Base-by-base conservation (phyloP, 2,113 vertebrate genomes). In the Leptocoma aspasia region DNA sequence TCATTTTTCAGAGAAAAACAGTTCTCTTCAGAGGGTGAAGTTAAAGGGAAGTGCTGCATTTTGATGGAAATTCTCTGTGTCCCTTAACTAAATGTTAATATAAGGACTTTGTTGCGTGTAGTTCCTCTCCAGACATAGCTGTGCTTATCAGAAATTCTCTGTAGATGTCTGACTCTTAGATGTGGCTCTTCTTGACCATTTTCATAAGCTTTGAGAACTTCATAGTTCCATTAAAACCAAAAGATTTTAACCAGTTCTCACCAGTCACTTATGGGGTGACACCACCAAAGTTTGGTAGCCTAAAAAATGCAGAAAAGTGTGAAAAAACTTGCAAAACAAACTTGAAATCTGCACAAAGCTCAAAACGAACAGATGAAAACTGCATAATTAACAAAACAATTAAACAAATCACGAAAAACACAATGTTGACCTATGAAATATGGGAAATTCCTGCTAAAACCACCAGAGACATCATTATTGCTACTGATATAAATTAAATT, bases 231-330 rank as follows among this genome's bases (percentile, higher is more conserved):
- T 17, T 27, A 35, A 82, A 64, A 35, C 15, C 24, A 13, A 68
- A 82, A 31, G 4, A 39, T 57, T 31, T 49, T 45, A 54, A 54
- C 10, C 28, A 31, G 2, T 41, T 71, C 28, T 68, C 27, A 33
- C 13, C 47, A n/a, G 24, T 22, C 45, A 9, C n/a, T 87, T 45
- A 26, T 21, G 18, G 17, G 14, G 6, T 61, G n/a, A 14, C 21
- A 11, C 7, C 13, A 42, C 23, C 31, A 39, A 19, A 52, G 11
- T 2, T 0, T 39, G 31, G 12, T 7, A 72, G 27, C 13, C 18
- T 50, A 42, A 59, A 22, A 78, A 52, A 66, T 1, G 1, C 3
- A 45, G 26, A 65, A 69, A 88, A 30, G 0, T 0, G 0, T 28
- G 28, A 20, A 57, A 88, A 90, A 70, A n/a, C 2, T 42, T 27